These are phyloP conservation scores for Theristicus caerulescens DNA, from an alignment of 2,113 vertebrate species.

Conservation along the genomic window DNA sequence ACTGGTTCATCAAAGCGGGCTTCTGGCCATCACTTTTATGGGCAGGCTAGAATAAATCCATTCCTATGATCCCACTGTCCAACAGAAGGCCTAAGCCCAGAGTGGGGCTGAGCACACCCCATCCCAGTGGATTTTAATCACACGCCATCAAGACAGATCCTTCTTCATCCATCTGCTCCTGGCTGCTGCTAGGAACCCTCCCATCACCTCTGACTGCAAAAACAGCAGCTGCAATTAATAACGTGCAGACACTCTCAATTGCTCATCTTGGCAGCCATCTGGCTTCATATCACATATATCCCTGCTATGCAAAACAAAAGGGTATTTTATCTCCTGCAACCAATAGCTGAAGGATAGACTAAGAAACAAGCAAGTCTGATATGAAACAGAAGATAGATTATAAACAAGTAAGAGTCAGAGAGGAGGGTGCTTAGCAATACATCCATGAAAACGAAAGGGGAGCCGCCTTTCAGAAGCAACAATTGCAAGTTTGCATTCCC, in stretches of 20 bases:
- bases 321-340: constrained; percentile 1
- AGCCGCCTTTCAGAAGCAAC: neutral
- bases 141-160: neutral
- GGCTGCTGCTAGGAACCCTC: neutral
- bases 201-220: neutral
- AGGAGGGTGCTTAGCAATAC: neutral
- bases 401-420: neutral
- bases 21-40: neutral
- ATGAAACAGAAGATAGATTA: neutral
- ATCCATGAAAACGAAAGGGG: neutral
- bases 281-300: neutral
- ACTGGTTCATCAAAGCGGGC: neutral
- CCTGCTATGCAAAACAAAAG: neutral
- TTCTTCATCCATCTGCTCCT: neutral
- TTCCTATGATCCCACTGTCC: neutral
- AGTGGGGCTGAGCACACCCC: neutral
- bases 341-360: neutral
- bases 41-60: neutral
- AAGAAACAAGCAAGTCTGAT: neutral
- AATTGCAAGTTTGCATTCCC: neutral
- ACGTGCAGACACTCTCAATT: neutral
- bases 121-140: neutral
- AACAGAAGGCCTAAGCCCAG: neutral
- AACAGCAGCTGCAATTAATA: constrained; percentile 25
- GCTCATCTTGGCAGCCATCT: constrained; percentile 38